Percentiles rank a stretch among this genome's conserved stretches.
Evolutionary conservation across 2,113 vertebrate genomes (phyloP).

Genomic region (Uropsilus gracilis): DNA sequence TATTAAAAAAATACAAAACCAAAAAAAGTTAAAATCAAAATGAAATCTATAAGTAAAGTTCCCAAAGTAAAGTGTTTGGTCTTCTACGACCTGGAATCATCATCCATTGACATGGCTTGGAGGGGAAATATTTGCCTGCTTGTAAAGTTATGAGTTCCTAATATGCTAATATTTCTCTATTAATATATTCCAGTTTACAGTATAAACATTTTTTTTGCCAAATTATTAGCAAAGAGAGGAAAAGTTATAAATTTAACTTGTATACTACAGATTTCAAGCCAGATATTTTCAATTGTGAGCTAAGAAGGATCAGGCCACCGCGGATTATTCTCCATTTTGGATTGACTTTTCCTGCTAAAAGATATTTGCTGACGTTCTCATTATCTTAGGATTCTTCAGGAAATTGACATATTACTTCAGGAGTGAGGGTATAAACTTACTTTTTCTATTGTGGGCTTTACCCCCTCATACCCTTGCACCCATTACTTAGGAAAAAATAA

Average conservation of each 20-base stretch:
- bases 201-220: slow-evolving; percentile 77
- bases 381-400: slow-evolving; percentile 87
- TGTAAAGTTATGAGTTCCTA: slow-evolving; percentile 77
- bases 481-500: slow-evolving; percentile 64
- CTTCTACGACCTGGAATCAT: slow-evolving; percentile 84
- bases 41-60: slow-evolving; percentile 87
- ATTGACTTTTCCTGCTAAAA: slow-evolving; percentile 89
- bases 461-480: slow-evolving; percentile 85
- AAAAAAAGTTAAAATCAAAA: slow-evolving; percentile 89
- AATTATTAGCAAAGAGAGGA: slow-evolving; percentile 76
- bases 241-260: slow-evolving; percentile 74
- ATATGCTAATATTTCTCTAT: slow-evolving; percentile 76
- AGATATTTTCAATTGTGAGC: slow-evolving; percentile 83
- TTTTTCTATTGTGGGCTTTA: slow-evolving; percentile 82
- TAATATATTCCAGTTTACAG: slow-evolving; percentile 81
- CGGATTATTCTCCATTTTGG: slow-evolving; percentile 90
- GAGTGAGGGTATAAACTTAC: slow-evolving; percentile 86
- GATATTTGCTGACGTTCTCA: slow-evolving; percentile 84
- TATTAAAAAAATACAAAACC: slow-evolving; percentile 88
- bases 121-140: slow-evolving; percentile 77
- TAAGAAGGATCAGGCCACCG: slow-evolving; percentile 87
- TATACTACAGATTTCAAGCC: slow-evolving; percentile 79
- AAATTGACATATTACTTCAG: slow-evolving; percentile 85
- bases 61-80: slow-evolving; percentile 85
- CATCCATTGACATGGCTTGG: slow-evolving; percentile 76